A percentile compares a stretch with the other conserved stretches of the same genome.
phyloP scores from a whole-genome alignment of 2,797 vertebrate species.

The Apogon hyalosoma region DNA sequence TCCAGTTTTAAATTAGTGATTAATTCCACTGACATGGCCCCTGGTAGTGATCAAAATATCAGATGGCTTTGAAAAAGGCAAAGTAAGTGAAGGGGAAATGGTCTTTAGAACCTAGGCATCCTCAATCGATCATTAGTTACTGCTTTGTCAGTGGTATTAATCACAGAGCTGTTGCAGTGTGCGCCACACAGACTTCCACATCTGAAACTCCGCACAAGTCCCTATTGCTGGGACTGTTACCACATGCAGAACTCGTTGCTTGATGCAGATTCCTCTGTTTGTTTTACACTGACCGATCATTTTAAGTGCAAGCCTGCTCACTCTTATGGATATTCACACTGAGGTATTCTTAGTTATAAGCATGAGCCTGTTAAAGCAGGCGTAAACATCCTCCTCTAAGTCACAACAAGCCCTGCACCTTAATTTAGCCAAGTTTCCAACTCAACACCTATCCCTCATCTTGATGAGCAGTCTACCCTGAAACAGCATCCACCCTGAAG shows the following conservation, averaged over 20 bases:
- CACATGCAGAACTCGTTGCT: constrained; percentile 14
- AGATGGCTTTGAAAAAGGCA: constrained; percentile 82
- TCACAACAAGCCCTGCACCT: background rate
- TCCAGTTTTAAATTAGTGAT: constrained; percentile 75
- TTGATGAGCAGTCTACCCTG: constrained; percentile 38
- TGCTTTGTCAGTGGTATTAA: constrained; percentile 85
- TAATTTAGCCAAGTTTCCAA: constrained; percentile 31
- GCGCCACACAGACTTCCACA: constrained; percentile 43
- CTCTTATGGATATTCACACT: constrained; percentile 5
- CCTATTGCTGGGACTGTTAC: constrained; percentile 14
- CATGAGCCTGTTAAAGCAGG: constrained; percentile 17
- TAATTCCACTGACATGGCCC: constrained; percentile 78
- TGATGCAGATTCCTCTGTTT: constrained; percentile 21
- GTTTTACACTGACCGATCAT: constrained; percentile 4
- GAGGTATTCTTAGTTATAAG: background rate
- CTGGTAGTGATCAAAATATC: constrained; percentile 85
- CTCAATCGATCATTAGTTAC: constrained; percentile 86
- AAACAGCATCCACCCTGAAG: constrained; percentile 25
- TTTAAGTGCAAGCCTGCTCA: background rate
- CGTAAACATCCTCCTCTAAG: constrained; percentile 19
- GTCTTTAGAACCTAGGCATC: constrained; percentile 82
- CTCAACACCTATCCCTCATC: constrained; percentile 40
- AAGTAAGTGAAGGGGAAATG: constrained; percentile 87
- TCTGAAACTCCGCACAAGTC: constrained; percentile 30
- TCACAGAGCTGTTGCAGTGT: constrained; percentile 76